Base-by-base conservation (phyloP, 2,797 vertebrate species). In the Thaleichthys pacificus region DNA sequence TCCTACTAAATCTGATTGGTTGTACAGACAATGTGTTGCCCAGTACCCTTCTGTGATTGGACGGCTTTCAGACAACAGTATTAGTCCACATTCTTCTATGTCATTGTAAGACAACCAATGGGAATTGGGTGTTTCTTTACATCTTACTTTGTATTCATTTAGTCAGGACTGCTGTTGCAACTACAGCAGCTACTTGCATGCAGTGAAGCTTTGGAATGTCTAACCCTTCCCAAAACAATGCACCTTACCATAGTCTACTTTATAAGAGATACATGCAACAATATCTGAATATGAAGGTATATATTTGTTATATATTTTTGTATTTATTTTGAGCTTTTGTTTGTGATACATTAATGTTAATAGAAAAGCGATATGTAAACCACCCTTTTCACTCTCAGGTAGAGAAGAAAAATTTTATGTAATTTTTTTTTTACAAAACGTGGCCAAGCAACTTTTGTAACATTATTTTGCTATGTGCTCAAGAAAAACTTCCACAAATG, bases 341-440 rank as follows among this genome's bases (percentile, higher is more conserved):
- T 32, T 66, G 28, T 38, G 57, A 68, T 68, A 68, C 26, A 66
- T 42, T 47, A 4, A 49, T 24, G 12, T 22, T 47, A 19, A n/a
- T 58, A 11, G 11, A 21, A 22, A 58, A 58, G 9, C 8, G 57
- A 24, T 61, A 22, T 42, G n/a, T 67, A 24, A 28, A 17, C 11
- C 30, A 30, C 8, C 12, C 11, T 68, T 35, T 68, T 68, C 51
- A 32, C 66, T 68, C 67, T 68, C 66, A 56, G 51, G 54, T n/a
- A 68, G 66, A 68, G 66, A 57, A 58, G 30, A 35, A 68, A 54
- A 28, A 6, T 67, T 7, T 5, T 17, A 61, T 26, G 8, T 61
- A 14, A 12, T 14, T n/a, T 15, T 32, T n/a, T n/a, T 32, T 32
- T 26, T 30, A 54, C 47, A 54, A 54, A 28, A 26, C 3, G 17